Percentiles rank a stretch among this genome's conserved stretches.
Evolutionary conservation across 2,113 vertebrate species (phyloP).

Genomic region (Gymnorhina tibicen): DNA sequence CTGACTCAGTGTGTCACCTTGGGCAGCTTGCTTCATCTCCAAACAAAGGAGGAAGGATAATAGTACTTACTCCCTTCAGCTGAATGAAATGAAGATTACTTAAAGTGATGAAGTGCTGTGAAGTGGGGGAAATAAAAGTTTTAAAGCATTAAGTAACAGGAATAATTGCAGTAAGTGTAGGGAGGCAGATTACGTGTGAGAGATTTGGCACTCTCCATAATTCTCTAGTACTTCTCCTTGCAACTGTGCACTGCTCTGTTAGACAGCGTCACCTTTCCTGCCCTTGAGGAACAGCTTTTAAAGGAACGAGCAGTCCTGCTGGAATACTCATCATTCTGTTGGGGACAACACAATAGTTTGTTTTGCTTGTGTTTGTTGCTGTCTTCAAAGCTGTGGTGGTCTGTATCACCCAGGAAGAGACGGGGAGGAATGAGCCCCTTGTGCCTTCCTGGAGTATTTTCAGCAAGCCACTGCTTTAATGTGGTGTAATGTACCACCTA

Average conservation of each 20-base stretch:
- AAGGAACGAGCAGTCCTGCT: background rate
- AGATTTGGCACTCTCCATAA: background rate
- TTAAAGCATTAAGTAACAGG: background rate
- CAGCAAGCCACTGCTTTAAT: background rate
- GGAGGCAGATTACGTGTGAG: background rate
- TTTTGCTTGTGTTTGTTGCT: background rate
- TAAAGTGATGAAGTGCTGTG: background rate
- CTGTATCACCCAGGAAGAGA: background rate
- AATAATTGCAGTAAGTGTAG: background rate
- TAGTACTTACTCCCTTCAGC: background rate
- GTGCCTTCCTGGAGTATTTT: background rate
- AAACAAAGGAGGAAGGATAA: background rate
- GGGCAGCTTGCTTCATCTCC: background rate
- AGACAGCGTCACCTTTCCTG: background rate
- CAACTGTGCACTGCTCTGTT: accelerated
- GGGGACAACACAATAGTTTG: background rate
- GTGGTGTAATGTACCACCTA: slow-evolving; percentile 55
- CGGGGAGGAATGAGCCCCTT: background rate
- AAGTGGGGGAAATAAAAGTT: background rate
- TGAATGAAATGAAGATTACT: background rate
- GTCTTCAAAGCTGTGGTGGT: background rate
- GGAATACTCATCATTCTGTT: background rate
- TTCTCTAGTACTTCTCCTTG: background rate
- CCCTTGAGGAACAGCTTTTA: background rate
- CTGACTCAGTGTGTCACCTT: background rate